A percentile compares a stretch with the other conserved stretches of the same genome.
phyloP scores from a whole-genome alignment of 2,113 vertebrate genomes.

The Anthoscopus minutus region DNA sequence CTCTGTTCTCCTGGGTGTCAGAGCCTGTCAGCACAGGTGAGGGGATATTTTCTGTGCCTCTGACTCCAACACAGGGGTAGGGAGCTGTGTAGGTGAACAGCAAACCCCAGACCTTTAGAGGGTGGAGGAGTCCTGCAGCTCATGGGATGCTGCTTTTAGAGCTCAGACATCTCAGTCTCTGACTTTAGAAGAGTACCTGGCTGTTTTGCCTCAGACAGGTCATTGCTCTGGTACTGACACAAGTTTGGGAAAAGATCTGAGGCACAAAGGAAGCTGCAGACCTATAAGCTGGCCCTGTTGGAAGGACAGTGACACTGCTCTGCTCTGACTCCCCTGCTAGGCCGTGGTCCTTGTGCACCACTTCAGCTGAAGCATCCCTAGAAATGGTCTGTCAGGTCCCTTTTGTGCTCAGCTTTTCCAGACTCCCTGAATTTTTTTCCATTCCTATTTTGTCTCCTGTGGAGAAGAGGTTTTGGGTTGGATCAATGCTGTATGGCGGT shows the following conservation, averaged over 20 bases:
- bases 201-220: not conserved
- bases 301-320: not conserved
- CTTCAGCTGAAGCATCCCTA: not conserved
- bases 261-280: not conserved
- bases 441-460: not conserved
- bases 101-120: not conserved
- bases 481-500: not conserved
- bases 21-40: too few species aligned
- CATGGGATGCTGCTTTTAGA: not conserved
- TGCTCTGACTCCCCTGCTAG: not conserved
- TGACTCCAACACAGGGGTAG: too few species aligned
- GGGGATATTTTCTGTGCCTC: too few species aligned
- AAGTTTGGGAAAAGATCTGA: not conserved
- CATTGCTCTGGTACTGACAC: not conserved
- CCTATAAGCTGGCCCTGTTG: not conserved
- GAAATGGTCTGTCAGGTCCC: not conserved
- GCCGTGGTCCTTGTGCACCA: not conserved
- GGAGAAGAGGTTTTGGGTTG: fast-evolving
- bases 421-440: not conserved
- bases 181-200: not conserved
- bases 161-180: not conserved
- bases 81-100: fast-evolving
- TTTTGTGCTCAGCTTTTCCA: not conserved
- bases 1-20: too few species aligned
- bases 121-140: not conserved